These are phyloP conservation scores for Pagrus major DNA, from an alignment of 2,113 vertebrate species.

Conservation along the genomic window DNA sequence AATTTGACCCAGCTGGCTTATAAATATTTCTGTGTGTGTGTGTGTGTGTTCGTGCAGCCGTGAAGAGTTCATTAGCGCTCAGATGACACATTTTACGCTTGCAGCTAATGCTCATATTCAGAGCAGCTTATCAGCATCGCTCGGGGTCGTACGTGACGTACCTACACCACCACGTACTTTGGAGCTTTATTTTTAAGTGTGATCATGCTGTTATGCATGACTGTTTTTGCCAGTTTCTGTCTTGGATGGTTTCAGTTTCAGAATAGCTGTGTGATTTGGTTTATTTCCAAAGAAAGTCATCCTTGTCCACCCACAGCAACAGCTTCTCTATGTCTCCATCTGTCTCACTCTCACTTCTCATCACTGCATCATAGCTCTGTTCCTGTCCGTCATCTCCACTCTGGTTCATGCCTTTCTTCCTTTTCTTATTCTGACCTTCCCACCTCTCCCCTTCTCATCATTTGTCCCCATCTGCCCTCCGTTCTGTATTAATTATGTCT, in stretches of 20 bases:
- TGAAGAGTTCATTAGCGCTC: not conserved
- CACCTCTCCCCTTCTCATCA: slow-evolving; percentile 7
- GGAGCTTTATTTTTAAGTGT: no score
- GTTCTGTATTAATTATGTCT: slow-evolving; percentile 25
- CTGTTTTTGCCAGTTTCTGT: not conserved
- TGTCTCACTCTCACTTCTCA: slow-evolving; percentile 20
- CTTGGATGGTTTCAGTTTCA: slow-evolving; percentile 10
- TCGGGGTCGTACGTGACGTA: not conserved
- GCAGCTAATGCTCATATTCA: slow-evolving; percentile 6
- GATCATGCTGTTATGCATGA: not conserved
- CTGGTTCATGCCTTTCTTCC: slow-evolving; percentile 7
- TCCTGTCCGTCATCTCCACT: not conserved
- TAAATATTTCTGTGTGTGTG: slow-evolving; percentile 6
- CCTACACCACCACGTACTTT: not conserved
- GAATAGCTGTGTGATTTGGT: slow-evolving; percentile 18
- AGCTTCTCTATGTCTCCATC: slow-evolving; percentile 13
- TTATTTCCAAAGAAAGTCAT: slow-evolving; percentile 29
- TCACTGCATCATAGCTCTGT: not conserved
- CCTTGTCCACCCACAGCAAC: slow-evolving; percentile 3
- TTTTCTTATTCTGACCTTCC: slow-evolving; percentile 19
- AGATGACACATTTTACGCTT: slow-evolving; percentile 15
- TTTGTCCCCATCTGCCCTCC: slow-evolving; percentile 26
- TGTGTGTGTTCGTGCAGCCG: not conserved
- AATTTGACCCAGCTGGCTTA: slow-evolving; percentile 24
- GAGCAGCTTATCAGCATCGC: not conserved